Evolutionary conservation across 2,888 invertebrate species (phyloP).

Genomic region (Creontiades dilutus): DNA sequence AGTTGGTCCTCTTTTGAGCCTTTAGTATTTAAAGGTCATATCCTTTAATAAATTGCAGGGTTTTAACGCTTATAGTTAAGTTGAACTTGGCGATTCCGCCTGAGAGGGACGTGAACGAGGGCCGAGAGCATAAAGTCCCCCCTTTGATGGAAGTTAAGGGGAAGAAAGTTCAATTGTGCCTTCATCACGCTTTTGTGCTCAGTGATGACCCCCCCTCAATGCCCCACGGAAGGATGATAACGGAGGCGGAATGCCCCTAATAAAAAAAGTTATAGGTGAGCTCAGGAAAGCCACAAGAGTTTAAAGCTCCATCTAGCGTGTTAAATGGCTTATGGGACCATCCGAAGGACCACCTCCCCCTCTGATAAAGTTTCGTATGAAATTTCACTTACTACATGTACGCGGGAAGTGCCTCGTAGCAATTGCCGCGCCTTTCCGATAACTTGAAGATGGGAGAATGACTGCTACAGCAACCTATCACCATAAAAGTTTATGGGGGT

Average conservation of each 20-base stretch:
- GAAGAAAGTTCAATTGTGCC: constrained; percentile 66
- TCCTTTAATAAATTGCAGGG: constrained; percentile 64
- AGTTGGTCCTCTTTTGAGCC: constrained; percentile 58
- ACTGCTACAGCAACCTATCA: neutral
- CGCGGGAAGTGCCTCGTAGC: neutral
- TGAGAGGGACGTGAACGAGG: constrained; percentile 1
- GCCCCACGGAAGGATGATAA: constrained; percentile 43
- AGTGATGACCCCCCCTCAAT: constrained; percentile 47
- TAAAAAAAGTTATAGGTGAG: constrained; percentile 64
- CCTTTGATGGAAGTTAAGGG: constrained; percentile 60
- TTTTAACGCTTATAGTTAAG: constrained; percentile 38
- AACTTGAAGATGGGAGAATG: neutral
- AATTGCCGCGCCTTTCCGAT: neutral
- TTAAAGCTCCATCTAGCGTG: constrained; percentile 56
- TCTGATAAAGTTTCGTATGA: constrained; percentile 19
- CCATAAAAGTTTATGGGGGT: neutral
- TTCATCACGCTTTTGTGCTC: constrained; percentile 63
- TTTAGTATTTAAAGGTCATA: constrained; percentile 45
- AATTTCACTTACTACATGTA: constrained; percentile 12
- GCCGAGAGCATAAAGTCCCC: constrained; percentile 47
- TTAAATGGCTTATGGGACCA: constrained; percentile 49
- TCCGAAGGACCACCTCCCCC: neutral
- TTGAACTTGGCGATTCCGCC: constrained; percentile 58
- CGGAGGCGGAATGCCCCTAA: constrained; percentile 53
- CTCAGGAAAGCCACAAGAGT: constrained; percentile 46